A percentile compares a stretch with the other conserved stretches of the same genome.
These are phyloP conservation scores for Patiria pectinifera DNA, from an alignment of 53 echinoderm and acorn worm genomes.

Conservation along the genomic window DNA sequence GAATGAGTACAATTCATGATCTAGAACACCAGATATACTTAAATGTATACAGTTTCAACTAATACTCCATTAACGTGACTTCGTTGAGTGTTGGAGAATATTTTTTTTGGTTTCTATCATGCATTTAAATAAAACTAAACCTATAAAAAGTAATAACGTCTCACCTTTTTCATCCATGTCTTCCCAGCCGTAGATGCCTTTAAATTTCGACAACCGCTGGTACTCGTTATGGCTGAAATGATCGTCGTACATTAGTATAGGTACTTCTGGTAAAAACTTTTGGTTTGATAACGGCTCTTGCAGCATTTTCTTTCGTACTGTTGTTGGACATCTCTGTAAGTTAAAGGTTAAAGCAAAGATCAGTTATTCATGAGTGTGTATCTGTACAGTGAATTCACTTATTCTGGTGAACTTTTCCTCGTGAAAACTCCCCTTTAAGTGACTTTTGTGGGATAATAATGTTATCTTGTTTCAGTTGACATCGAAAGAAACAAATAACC, in stretches of 20 bases:
- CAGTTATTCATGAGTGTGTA: background rate
- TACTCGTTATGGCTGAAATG: slow-evolving; percentile 83
- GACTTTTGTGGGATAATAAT: too few species aligned
- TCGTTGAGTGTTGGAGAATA: too few species aligned
- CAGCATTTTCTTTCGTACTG: slow-evolving; percentile 78
- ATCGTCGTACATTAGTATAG: slow-evolving; percentile 85
- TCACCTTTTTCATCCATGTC: slow-evolving; percentile 76
- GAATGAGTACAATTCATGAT: too few species aligned
- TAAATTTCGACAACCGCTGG: slow-evolving; percentile 73
- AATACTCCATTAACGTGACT: too few species aligned
- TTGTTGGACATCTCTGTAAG: slow-evolving; percentile 84
- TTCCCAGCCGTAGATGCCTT: slow-evolving; percentile 76
- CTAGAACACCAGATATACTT: too few species aligned
- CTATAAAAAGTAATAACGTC: background rate
- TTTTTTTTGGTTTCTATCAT: background rate
- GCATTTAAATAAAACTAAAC: background rate
- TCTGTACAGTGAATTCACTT: background rate
- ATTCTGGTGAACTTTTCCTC: too few species aligned
- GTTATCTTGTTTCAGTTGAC: too few species aligned
- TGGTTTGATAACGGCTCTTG: slow-evolving; percentile 58
- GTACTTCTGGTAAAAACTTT: slow-evolving; percentile 83
- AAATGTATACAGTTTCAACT: too few species aligned
- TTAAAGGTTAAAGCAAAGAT: slow-evolving; percentile 1
- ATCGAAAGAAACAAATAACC: too few species aligned
- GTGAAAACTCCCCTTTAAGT: too few species aligned